A percentile compares a stretch with the other conserved stretches of the same genome.
phyloP scores from a whole-genome alignment of 2,797 vertebrate genomes.

The Steatocranus sp. region DNA sequence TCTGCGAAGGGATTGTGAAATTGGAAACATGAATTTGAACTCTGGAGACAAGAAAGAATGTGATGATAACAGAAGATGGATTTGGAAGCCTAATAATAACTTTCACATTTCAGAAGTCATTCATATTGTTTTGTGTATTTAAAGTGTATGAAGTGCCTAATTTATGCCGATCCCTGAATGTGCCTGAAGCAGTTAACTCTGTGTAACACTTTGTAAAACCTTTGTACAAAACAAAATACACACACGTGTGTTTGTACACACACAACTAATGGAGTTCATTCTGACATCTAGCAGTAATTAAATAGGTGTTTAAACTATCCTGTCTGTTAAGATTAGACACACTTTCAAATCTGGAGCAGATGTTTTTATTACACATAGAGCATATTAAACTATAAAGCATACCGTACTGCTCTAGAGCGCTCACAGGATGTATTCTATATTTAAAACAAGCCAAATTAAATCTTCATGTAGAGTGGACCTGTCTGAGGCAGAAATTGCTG shows the following conservation, averaged over 20 bases:
- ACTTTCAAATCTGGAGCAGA: not conserved
- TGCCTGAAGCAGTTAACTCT: not conserved
- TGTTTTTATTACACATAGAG: not conserved
- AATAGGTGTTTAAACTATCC: not conserved
- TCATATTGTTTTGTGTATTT: not conserved
- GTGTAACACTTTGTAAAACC: not conserved
- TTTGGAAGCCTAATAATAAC: slow-evolving; percentile 17
- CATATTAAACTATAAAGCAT: not conserved
- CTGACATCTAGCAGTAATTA: not conserved
- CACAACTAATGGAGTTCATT: slow-evolving; percentile 4
- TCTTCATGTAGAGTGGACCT: not conserved
- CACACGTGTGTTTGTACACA: not conserved
- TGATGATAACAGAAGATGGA: not conserved
- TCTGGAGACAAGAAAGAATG: not conserved
- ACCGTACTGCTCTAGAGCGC: not conserved
- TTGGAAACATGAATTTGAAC: slow-evolving; percentile 1
- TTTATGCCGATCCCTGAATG: not conserved
- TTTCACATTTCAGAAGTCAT: slow-evolving; percentile 13
- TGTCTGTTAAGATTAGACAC: not conserved
- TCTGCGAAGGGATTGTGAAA: not conserved
- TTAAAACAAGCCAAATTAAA: not conserved
- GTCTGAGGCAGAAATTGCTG: not conserved
- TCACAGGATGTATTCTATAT: not conserved
- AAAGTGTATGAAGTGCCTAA: not conserved
- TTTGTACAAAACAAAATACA: slow-evolving; percentile 25